These are phyloP conservation scores for Leucopsar rothschildi DNA, from an alignment of 2,113 vertebrate species.

Conservation along the genomic window DNA sequence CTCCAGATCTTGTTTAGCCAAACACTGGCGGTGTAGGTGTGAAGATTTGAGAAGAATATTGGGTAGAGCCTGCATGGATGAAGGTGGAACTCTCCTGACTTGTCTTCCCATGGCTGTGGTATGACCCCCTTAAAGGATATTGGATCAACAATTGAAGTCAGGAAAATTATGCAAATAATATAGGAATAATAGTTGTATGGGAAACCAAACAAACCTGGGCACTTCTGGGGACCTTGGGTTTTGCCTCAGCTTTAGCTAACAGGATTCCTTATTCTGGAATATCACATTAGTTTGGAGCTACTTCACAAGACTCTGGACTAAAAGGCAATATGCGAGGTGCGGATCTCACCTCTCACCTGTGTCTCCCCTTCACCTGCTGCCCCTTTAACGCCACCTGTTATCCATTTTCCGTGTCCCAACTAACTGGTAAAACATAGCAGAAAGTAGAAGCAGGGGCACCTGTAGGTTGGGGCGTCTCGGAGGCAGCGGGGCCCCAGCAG, in stretches of 20 bases:
- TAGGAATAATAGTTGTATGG: neutral
- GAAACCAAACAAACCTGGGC: neutral
- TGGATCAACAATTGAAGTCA: neutral
- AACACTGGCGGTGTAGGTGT: neutral
- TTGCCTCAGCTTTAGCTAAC: neutral
- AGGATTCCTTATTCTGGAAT: neutral
- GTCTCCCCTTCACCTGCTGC: neutral
- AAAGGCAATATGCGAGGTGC: accelerated
- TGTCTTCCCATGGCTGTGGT: neutral
- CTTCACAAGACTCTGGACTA: neutral
- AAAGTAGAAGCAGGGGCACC: neutral
- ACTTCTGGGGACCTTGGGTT: neutral
- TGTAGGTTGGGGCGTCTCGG: neutral
- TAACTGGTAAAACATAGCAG: neutral
- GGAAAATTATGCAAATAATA: neutral
- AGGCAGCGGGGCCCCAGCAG: accelerated
- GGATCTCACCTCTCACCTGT: neutral
- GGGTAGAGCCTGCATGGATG: neutral
- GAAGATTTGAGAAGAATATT: neutral
- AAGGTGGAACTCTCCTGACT: neutral
- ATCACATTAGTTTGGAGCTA: neutral
- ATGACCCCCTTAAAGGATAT: neutral
- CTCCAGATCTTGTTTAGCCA: neutral
- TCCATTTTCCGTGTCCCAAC: accelerated
- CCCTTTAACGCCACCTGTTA: neutral